Base-by-base conservation (phyloP, 2,113 vertebrate species). In the Xenopus borealis region DNA sequence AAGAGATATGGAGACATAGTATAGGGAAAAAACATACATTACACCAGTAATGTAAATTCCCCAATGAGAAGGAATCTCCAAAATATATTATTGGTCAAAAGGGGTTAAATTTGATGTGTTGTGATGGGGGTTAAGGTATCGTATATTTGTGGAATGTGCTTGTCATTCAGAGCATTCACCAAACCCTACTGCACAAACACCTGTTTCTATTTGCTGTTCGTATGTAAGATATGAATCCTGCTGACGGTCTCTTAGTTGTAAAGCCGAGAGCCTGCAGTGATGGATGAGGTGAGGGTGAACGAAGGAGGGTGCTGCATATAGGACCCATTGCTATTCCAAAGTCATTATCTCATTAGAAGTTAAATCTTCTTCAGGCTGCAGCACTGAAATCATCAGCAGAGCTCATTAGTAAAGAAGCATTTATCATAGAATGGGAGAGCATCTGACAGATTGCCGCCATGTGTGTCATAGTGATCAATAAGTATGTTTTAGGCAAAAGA, bases 281-380 rank as follows among this genome's bases (percentile, higher is more conserved):
- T 77, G 67, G 74, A 77, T 77, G 67, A 64, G 67, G 58, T 64
- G 66, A 47, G 18, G 58, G 52, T 30, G 19, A 61, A 13, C 5
- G 58, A 58, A 16, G 66, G 66, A 64, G 66, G 74, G 62, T 46
- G 53, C 64, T 45, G 33, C 50, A 70, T 53, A 67, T 16, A 58
- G 67, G 59, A 52, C n/a, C 74, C 67, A 77, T 77, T 77, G 67
- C 27, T 50, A 77, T 77, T 77, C 74, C 47, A 55, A 70, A 70
- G 67, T 77, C 61, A 67, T 70, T 77, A 77, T 70, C 74, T 77
- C 74, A 77, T 77, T 77, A 77, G 66, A 77, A 77, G 74, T 77
- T 75, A 77, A 77, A 77, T 77, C 74, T 77, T 77, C 74, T 61
- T 69, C 58, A 66, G 74, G 74, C 74, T 77, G 67, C 66, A 57